Conservation (phyloP, 2,888 invertebrate species). For the Plagodis dolabraria region DNA sequence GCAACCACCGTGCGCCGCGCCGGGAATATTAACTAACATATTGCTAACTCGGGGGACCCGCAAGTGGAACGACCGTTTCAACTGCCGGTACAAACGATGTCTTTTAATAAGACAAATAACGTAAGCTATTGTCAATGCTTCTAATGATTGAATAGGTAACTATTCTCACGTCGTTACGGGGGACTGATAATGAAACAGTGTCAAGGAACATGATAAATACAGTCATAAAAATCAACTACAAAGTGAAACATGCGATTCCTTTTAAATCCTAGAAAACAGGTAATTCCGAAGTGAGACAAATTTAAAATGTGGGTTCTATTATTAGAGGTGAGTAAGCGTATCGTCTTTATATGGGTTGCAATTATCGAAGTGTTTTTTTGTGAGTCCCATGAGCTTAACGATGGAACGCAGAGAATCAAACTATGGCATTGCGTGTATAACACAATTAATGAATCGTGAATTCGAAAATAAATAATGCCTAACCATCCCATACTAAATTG, state of each 20-base stretch:
- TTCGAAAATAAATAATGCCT: constrained; percentile 2
- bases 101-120: constrained; percentile 5
- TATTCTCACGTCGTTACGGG: constrained; percentile 6
- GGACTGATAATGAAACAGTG: constrained; percentile 27
- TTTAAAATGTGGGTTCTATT: constrained; percentile 2
- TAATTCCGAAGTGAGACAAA: too few relatives aligned
- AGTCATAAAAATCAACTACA: constrained; percentile 2
- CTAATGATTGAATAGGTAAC: too few relatives aligned
- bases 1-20: constrained; percentile 45
- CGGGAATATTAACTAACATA: constrained; percentile 60
- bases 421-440: constrained; percentile 15
- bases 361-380: constrained; percentile 13
- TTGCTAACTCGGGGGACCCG: constrained; percentile 45
- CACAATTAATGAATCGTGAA: constrained; percentile 10
- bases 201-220: constrained; percentile 24
- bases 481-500: constrained; percentile 5
- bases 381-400: constrained; percentile 1
- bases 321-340: constrained; percentile 1
- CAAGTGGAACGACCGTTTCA: constrained; percentile 51
- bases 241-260: not conserved
- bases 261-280: not conserved
- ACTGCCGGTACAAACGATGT: constrained; percentile 31
- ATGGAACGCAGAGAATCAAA: constrained; percentile 7
- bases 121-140: too few relatives aligned
- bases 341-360: not conserved